Base-by-base conservation (phyloP, 2,113 vertebrate genomes). In the Sinocyclocheilus anshuiensis region DNA sequence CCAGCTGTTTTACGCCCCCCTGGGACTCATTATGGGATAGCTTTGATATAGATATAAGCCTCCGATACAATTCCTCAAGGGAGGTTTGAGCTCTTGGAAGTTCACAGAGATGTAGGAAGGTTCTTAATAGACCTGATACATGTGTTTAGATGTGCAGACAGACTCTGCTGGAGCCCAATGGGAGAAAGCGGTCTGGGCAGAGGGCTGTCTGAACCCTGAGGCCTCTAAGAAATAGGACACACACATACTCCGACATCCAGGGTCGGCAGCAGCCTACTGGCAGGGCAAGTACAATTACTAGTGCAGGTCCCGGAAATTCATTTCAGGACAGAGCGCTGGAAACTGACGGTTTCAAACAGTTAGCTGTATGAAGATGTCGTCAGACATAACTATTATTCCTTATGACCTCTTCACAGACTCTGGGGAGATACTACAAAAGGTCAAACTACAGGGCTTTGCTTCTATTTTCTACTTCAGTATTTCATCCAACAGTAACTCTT, bases 221-320 rank as follows among this genome's bases (percentile, higher is more conserved):
- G 75, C 75, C 48, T 33, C 48, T 33, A 57, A 83, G 63, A 88
- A 88, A 85, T 87, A 78, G 83, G 83, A 59, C 55, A 53, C 67
- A 59, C 16, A 77, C 48, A 80, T 39, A 57, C 36, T 63, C 36
- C 0, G 26, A 9, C 6, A 26, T 67, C 26, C 45, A 59, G 85
- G 50, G 79, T 65, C 59, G n/a, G 29, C 12, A 48, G 7, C 8
- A 69, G 24, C 42, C n/a, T 36, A 67, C 80, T 26, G 15, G 16
- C 6, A 26, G 22, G 39, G 57, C 59, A 26, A 39, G 24, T 6
- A 69, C 63, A 36, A 82, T 69, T 22, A 81, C 42, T 50, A 33
- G 24, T 9, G 15, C 24, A 53, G 65, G 63, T 50, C 36, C 11
- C 22, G 11, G 5, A 33, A 67, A 48, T 61, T 50, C 61, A 81